Percentiles rank a stretch among this genome's conserved stretches.
Evolutionary conservation across 2,113 vertebrate genomes (phyloP).

Genomic region (Corvus moneduloides): DNA sequence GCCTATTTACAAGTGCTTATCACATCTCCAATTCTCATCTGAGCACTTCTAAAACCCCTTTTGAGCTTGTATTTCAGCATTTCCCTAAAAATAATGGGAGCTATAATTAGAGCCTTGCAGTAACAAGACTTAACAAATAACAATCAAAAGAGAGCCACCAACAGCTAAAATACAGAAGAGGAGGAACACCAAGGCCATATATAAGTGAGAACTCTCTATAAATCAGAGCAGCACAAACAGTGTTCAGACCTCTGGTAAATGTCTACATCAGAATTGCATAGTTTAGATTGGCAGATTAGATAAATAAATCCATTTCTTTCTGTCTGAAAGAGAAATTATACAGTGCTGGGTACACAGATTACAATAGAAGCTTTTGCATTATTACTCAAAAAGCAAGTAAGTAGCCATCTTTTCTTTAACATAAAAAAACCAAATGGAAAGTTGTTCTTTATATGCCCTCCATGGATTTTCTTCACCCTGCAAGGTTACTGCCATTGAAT

Average conservation of each 20-base stretch:
- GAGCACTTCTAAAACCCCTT: slow-evolving; percentile 32
- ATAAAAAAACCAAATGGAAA: not conserved
- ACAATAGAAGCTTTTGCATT: not conserved
- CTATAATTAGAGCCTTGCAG: slow-evolving; percentile 47
- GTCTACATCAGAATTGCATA: not conserved
- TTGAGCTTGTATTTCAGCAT: slow-evolving; percentile 23
- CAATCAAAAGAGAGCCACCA: slow-evolving; percentile 19
- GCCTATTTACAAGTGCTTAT: slow-evolving; percentile 38
- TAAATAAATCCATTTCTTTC: not conserved
- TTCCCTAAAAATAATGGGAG: slow-evolving; percentile 41
- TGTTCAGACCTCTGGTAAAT: not conserved
- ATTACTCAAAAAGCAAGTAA: not conserved
- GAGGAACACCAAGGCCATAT: not conserved
- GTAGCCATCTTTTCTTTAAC: not conserved
- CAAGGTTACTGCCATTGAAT: not conserved
- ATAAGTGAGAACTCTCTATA: not conserved
- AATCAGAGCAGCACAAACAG: slow-evolving; percentile 23
- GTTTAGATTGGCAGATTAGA: slow-evolving; percentile 18
- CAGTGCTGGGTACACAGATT: not conserved
- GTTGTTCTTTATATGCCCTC: not conserved
- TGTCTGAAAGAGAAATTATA: not conserved
- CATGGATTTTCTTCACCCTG: not conserved
- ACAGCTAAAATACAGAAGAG: slow-evolving; percentile 23
- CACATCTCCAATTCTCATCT: slow-evolving; percentile 46
- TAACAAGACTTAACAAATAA: slow-evolving; percentile 43